These are phyloP conservation scores for Pseudomyrmex sp. DNA, from an alignment of 1,140 invertebrate species.

Conservation along the genomic window DNA sequence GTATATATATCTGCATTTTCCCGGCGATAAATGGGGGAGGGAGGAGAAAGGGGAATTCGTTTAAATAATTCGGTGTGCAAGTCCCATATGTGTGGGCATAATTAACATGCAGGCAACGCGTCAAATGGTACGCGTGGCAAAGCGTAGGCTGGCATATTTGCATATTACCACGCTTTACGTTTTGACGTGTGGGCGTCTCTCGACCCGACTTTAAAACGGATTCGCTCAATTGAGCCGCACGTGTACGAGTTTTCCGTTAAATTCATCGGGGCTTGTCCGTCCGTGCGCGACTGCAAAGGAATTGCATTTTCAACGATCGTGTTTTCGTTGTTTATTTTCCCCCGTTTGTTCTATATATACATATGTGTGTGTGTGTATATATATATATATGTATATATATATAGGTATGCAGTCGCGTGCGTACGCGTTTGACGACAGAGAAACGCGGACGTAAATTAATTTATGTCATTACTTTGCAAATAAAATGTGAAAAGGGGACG, in stretches of 20 bases:
- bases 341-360: background rate
- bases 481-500: background rate
- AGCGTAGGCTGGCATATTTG: slow-evolving; percentile 15
- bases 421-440: background rate
- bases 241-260: slow-evolving; percentile 9
- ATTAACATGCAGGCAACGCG: no score
- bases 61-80: no score
- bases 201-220: slow-evolving; percentile 17
- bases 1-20: no score
- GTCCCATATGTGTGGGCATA: no score
- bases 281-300: slow-evolving; percentile 8
- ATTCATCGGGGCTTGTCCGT: slow-evolving; percentile 15
- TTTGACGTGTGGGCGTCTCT: slow-evolving; percentile 12
- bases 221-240: slow-evolving; percentile 24
- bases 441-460: slow-evolving; percentile 13
- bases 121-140: background rate
- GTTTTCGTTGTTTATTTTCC: slow-evolving; percentile 17
- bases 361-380: no score
- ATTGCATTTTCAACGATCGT: slow-evolving; percentile 10
- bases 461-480: background rate
- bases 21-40: no score
- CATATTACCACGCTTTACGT: slow-evolving; percentile 13
- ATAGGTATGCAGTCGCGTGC: no score
- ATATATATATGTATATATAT: no score
- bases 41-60: no score